These are phyloP conservation scores for Holothuria scabra DNA, from an alignment of 53 echinoderm and acorn worm species.

Conservation along the genomic window DNA sequence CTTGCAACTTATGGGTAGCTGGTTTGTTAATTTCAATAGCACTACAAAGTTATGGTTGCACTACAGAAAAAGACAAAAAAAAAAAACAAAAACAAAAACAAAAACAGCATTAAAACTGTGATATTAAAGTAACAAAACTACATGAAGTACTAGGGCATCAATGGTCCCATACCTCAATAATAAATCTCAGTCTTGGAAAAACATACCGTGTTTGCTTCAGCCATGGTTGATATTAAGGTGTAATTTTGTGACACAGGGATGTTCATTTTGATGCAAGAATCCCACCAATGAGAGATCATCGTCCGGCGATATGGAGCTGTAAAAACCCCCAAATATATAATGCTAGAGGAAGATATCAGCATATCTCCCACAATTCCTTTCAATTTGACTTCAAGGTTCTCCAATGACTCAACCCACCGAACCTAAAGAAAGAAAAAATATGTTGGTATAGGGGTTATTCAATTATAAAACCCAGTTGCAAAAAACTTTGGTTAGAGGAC, in stretches of 20 bases:
- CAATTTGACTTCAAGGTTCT: slow-evolving; percentile 79
- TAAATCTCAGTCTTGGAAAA: too few species aligned
- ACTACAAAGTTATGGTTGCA: too few species aligned
- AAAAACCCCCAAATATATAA: slow-evolving; percentile 93
- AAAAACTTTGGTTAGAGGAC: too few species aligned
- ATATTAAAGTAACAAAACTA: too few species aligned
- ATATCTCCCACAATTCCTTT: slow-evolving; percentile 93
- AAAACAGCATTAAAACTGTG: too few species aligned
- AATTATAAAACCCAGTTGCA: too few species aligned
- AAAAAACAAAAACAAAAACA: too few species aligned
- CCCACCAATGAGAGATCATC: slow-evolving; percentile 87
- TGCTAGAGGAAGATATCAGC: slow-evolving; percentile 86
- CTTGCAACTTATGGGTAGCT: too few species aligned
- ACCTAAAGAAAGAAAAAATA: slow-evolving; percentile 54
- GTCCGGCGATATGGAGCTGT: slow-evolving; percentile 88
- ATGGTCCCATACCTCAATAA: too few species aligned
- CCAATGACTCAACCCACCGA: slow-evolving; percentile 97
- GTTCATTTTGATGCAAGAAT: slow-evolving; percentile 59
- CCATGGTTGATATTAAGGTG: slow-evolving; percentile 84
- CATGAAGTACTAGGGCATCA: too few species aligned
- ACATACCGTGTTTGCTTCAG: slow-evolving; percentile 92
- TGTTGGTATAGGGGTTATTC: not conserved
- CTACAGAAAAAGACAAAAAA: too few species aligned
- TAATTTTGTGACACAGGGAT: slow-evolving; percentile 86
- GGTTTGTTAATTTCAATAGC: too few species aligned